Percentiles rank a stretch among this genome's conserved stretches.
Evolutionary conservation across 23 tunicate species (phyloP).

Genomic region (Halocynthia roretzi): DNA sequence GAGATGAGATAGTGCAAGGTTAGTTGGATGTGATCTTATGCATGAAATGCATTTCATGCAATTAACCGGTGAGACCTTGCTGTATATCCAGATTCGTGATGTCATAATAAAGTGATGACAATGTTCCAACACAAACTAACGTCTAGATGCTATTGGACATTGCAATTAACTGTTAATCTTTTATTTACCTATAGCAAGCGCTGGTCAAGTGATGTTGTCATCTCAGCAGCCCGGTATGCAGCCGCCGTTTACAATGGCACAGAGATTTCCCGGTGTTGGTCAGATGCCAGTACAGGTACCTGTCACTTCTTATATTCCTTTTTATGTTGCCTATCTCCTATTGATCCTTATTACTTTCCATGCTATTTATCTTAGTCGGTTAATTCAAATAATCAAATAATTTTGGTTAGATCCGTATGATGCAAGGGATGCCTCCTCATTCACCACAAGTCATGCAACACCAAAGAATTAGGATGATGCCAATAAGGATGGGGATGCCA

Average conservation of each 20-base stretch:
- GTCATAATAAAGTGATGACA: too few relatives aligned
- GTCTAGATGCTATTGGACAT: too few relatives aligned
- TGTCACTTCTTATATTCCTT: too few relatives aligned
- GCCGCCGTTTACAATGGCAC: slow-evolving; percentile 42
- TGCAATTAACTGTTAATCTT: too few relatives aligned
- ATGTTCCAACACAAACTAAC: too few relatives aligned
- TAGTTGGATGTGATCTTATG: not conserved
- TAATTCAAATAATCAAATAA: too few relatives aligned
- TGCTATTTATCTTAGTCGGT: too few relatives aligned
- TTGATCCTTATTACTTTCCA: too few relatives aligned
- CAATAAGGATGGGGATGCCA: slow-evolving; percentile 81
- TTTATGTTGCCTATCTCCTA: too few relatives aligned
- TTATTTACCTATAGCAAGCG: slow-evolving; percentile 1
- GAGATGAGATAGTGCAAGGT: slow-evolving; percentile 19
- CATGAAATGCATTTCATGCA: too few relatives aligned
- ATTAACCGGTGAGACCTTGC: too few relatives aligned
- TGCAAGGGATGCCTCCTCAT: slow-evolving; percentile 49
- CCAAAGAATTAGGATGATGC: slow-evolving; percentile 70
- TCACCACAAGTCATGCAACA: slow-evolving; percentile 37
- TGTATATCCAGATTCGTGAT: too few relatives aligned
- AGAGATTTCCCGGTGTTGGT: slow-evolving; percentile 38
- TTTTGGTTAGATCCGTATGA: slow-evolving; percentile 32
- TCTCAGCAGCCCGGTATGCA: not conserved
- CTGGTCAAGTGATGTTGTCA: slow-evolving; percentile 11
- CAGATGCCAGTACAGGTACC: slow-evolving; percentile 43